Evolutionary conservation across 2,888 invertebrate genomes (phyloP).

Genomic region (Pyrrhia umbra): DNA sequence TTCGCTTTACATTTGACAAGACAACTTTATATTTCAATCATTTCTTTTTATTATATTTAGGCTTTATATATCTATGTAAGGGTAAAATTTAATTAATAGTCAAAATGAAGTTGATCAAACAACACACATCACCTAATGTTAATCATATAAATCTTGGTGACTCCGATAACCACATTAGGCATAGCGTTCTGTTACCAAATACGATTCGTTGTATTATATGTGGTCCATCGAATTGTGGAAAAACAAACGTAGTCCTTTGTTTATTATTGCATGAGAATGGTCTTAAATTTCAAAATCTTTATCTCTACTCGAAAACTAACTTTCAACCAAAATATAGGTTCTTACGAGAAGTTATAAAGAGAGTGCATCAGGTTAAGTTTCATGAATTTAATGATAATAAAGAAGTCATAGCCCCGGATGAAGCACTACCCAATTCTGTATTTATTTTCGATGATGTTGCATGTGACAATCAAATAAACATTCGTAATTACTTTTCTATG

Average conservation of each 20-base stretch:
- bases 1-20: background rate
- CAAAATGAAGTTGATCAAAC: constrained; percentile 2
- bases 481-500: constrained; percentile 38
- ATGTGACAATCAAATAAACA: constrained; percentile 39
- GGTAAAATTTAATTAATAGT: constrained; percentile 9
- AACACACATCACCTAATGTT: constrained; percentile 11
- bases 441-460: constrained; percentile 35
- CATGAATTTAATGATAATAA: constrained; percentile 19
- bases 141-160: constrained; percentile 17
- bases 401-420: constrained; percentile 5
- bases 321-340: constrained; percentile 20
- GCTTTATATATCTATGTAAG: constrained; percentile 10
- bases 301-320: constrained; percentile 12
- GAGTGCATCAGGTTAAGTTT: constrained; percentile 10
- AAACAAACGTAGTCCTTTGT: no score
- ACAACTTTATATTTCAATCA: background rate
- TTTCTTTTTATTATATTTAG: constrained; percentile 3
- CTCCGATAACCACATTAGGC: constrained; percentile 1
- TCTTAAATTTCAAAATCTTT: constrained; percentile 21
- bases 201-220: no score
- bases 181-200: constrained; percentile 6
- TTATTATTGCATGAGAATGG: no score
- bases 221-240: constrained; percentile 17
- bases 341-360: constrained; percentile 13
- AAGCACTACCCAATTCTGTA: constrained; percentile 27